These are phyloP conservation scores for Cataglyphis rosenhaueri DNA, from an alignment of 2,888 invertebrate genomes.

Conservation along the genomic window DNA sequence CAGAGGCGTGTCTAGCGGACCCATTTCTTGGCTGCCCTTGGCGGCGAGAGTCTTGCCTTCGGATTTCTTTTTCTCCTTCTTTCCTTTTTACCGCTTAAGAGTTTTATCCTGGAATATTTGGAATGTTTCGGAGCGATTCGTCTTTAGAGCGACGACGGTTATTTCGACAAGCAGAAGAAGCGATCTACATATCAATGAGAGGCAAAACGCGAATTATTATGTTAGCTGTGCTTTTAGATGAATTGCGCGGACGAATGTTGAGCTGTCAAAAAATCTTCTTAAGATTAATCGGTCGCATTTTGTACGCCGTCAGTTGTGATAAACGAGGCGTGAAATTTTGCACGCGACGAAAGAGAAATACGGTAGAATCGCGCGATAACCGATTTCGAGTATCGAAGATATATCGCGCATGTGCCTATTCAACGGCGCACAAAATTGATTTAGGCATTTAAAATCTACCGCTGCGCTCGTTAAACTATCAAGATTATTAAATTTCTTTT, in stretches of 20 bases:
- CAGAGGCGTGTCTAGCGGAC: conserved; percentile 69
- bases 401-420: conserved; percentile 24
- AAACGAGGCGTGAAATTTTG: conserved; percentile 62
- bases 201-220: conserved; percentile 3
- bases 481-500: conserved; percentile 37
- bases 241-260: conserved; percentile 19
- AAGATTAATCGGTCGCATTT: conserved; percentile 60
- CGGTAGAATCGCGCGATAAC: conserved; percentile 52
- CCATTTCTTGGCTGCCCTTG: conserved; percentile 77
- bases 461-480: conserved; percentile 34
- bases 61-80: conserved; percentile 35
- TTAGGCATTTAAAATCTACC: conserved; percentile 33
- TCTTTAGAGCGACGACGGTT: conserved; percentile 32
- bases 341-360: conserved; percentile 45
- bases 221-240: conserved; percentile 8
- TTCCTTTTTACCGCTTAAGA: conserved; percentile 27
- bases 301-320: conserved; percentile 20
- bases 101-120: conserved; percentile 22
- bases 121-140: conserved; percentile 32
- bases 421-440: conserved; percentile 42
- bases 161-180: conserved; percentile 20
- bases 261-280: conserved; percentile 32
- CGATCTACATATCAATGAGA: conserved; percentile 62
- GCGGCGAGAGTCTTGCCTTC: conserved; percentile 58
- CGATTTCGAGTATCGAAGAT: conserved; percentile 46